Evolutionary conservation across 2,797 vertebrate genomes (phyloP).

Genomic region (Manis javanica): DNA sequence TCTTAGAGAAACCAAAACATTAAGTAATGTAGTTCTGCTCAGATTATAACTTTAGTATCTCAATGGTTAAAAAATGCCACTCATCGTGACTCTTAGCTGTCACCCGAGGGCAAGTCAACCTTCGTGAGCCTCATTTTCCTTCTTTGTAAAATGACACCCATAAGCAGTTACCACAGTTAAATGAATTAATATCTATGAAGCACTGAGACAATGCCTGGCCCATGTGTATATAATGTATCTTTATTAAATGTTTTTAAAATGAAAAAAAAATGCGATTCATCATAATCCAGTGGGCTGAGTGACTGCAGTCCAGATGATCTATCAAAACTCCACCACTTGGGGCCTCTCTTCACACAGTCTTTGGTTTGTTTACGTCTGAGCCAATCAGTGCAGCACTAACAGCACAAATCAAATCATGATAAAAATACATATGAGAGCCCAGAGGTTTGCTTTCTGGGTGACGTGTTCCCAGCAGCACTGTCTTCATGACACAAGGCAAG

Average conservation of each 20-base stretch:
- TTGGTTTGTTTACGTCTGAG: background rate
- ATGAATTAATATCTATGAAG: background rate
- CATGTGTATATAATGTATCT: background rate
- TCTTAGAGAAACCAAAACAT: background rate
- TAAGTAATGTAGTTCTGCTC: background rate
- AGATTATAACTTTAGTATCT: background rate
- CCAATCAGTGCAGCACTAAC: too few relatives aligned
- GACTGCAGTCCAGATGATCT: background rate
- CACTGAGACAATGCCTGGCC: background rate
- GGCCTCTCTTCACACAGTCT: background rate
- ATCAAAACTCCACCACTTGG: background rate
- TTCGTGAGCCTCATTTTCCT: background rate
- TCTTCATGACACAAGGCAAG: background rate
- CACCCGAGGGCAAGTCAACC: background rate
- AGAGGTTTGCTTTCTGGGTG: background rate
- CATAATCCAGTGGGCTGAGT: background rate
- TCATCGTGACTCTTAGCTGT: background rate
- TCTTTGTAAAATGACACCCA: background rate
- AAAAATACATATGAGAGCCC: background rate
- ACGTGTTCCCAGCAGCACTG: background rate
- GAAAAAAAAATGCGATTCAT: background rate
- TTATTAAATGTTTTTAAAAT: background rate
- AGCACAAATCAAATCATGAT: background rate
- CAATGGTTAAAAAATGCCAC: background rate
- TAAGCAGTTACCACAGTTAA: background rate